Evolutionary conservation across 2,888 invertebrate species (phyloP), one percentile per base, ranked within the genome.

Genomic region (Piscicola geometra): DNA sequence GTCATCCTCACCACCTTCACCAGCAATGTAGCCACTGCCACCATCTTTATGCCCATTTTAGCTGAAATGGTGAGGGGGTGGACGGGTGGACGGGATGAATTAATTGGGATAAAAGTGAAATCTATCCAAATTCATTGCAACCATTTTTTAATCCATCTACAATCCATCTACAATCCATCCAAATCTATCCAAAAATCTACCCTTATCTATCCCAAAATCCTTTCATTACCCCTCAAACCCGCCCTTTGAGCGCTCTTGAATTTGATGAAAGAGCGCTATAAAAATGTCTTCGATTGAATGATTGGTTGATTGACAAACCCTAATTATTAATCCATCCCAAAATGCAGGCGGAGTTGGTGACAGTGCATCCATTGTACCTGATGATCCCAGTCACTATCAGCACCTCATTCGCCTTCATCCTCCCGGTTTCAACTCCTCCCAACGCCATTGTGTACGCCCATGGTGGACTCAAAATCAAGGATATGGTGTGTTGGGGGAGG

Each of bases 361-460:
- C 88, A 81, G 88, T 93, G 76, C 92, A 95, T 86, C 95, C 95
- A 0, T 87, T 96, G 76, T 93, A 92, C 86, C 87, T 95, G 84
- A 93, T 94, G 90, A 88, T 94, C 81, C 94, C 95, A 0, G 93
- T 93, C 0, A 90, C 94, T 0, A 87, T 95, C 35, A 91, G 93
- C 2, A 93, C 93, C 84, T 94, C 94, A 73, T 93, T 93, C 88
- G 93, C 88, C 33, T 88, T 94, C 88, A 93, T 93, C 88, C 88
- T 96, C 85, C 95, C 94, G 0, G 94, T 95, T 21, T 94, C 94
- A 69, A 95, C 95, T 0, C 94, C 95, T 0, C 94, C 96, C 28
- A 96, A 96, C 86, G 95, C 96, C 3, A 92, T 97, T 77, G 94
- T 92, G 0, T 92, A 92, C 28, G 92, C 85, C 0, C 81, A 82